These are phyloP conservation scores for Phengaris arion DNA, from an alignment of 2,888 invertebrate genomes.

Conservation along the genomic window DNA sequence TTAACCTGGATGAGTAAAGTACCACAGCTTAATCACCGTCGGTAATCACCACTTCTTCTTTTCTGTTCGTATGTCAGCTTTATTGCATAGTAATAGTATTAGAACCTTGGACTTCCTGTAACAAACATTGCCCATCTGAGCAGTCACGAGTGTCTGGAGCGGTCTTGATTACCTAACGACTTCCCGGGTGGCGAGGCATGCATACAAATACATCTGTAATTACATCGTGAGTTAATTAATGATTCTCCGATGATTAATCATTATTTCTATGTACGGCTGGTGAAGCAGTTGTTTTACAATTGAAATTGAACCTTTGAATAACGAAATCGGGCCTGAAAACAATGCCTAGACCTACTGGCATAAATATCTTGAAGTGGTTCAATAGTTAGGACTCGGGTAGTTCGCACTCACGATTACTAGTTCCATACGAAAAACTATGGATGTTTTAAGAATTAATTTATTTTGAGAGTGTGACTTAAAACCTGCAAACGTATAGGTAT, in stretches of 20 bases:
- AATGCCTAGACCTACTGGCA: slow-evolving; percentile 2
- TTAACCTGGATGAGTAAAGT: too few relatives aligned
- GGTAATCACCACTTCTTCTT: too few relatives aligned
- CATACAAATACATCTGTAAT: slow-evolving; percentile 25
- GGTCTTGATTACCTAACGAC: slow-evolving; percentile 25
- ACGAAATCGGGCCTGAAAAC: background rate
- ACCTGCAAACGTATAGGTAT: background rate
- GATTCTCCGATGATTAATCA: slow-evolving; percentile 24
- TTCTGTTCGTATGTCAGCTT: too few relatives aligned
- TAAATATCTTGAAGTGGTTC: background rate
- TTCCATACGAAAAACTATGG: background rate
- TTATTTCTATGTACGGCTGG: slow-evolving; percentile 18
- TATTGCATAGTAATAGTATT: background rate
- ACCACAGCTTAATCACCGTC: too few relatives aligned
- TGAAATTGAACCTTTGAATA: slow-evolving; percentile 19
- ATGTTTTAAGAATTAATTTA: background rate
- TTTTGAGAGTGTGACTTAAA: background rate
- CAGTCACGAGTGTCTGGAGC: slow-evolving; percentile 20
- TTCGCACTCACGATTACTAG: background rate
- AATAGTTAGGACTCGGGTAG: background rate
- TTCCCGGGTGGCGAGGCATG: slow-evolving; percentile 25
- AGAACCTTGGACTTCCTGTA: background rate
- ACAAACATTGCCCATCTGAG: slow-evolving; percentile 3
- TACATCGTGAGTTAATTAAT: slow-evolving; percentile 29
- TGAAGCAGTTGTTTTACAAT: slow-evolving; percentile 25